Percentiles rank a stretch among this genome's conserved stretches.
These are phyloP conservation scores for Xestia xanthographa DNA, from an alignment of 2,888 invertebrate species.

Conservation along the genomic window DNA sequence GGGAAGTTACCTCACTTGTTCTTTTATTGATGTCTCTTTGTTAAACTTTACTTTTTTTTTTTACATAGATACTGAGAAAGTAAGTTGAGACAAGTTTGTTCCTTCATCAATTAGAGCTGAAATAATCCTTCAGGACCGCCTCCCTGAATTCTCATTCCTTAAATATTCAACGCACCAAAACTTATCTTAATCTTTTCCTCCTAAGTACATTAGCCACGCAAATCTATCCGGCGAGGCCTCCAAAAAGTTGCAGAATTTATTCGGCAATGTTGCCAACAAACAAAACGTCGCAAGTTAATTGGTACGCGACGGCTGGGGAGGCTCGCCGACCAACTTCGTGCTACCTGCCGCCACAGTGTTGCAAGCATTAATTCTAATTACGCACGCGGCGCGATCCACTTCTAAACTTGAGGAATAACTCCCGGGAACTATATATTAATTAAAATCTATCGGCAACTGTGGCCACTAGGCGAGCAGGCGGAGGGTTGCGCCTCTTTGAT, in stretches of 20 bases:
- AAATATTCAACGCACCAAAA: conserved; percentile 47
- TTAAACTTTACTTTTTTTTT: neutral
- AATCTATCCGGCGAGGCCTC: conserved; percentile 49
- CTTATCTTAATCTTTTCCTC: conserved; percentile 49
- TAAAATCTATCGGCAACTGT: conserved; percentile 75
- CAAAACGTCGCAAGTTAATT: conserved; percentile 62
- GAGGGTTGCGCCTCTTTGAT: conserved; percentile 46
- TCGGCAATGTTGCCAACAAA: conserved; percentile 61
- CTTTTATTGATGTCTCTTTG: neutral
- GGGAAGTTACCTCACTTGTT: neutral
- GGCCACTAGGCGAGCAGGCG: conserved; percentile 40
- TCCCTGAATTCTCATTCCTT: conserved; percentile 14
- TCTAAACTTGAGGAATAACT: conserved; percentile 74
- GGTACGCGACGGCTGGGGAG: conserved; percentile 58
- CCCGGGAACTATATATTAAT: conserved; percentile 80
- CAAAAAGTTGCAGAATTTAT: conserved; percentile 62
- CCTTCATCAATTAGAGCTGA: neutral
- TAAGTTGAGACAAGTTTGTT: neutral
- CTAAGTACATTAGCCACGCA: conserved; percentile 52
- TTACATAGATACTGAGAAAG: neutral
- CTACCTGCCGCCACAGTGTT: conserved; percentile 62
- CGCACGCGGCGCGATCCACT: conserved; percentile 70
- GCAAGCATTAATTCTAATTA: conserved; percentile 78
- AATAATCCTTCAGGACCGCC: conserved; percentile 4
- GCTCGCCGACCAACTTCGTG: conserved; percentile 57